These are phyloP conservation scores for Vireo griseus DNA, from an alignment of 2,797 vertebrate genomes.

Conservation along the genomic window DNA sequence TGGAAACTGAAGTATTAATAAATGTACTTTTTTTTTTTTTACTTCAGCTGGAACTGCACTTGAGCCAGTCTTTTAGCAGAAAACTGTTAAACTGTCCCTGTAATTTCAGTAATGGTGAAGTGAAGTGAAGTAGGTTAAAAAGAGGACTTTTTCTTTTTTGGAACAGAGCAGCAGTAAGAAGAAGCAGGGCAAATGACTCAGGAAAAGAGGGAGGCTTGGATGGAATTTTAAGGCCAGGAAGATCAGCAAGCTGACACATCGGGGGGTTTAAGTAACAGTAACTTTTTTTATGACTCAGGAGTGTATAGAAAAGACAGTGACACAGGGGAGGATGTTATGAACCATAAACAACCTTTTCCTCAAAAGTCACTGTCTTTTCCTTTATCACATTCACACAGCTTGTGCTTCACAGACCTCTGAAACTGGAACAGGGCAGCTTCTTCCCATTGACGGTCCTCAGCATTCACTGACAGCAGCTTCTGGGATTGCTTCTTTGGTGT, in stretches of 20 bases:
- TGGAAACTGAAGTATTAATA: slow-evolving; percentile 27
- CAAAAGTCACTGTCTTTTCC: not conserved
- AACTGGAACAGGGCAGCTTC: not conserved
- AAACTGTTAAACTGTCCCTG: not conserved
- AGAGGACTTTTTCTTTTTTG: not conserved
- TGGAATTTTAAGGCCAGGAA: not conserved
- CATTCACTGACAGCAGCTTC: not conserved
- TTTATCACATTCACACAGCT: not conserved
- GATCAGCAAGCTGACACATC: not conserved
- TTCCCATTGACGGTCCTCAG: fast-evolving
- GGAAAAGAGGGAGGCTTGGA: fast-evolving
- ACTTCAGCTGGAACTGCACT: not conserved
- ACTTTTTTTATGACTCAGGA: not conserved
- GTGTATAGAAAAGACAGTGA: not conserved
- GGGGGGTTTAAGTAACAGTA: not conserved
- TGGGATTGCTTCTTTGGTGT: not conserved
- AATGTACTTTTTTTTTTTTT: not conserved
- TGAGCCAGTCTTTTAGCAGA: not conserved
- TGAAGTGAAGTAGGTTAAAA: not conserved
- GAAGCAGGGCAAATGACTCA: not conserved
- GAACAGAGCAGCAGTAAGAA: not conserved
- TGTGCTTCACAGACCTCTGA: not conserved
- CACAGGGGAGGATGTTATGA: not conserved
- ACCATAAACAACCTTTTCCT: not conserved
- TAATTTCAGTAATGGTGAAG: not conserved